A percentile compares a stretch with the other conserved stretches of the same genome.
Evolutionary conservation across 2,888 invertebrate species (phyloP).

Genomic region (Polydrusus cervinus): DNA sequence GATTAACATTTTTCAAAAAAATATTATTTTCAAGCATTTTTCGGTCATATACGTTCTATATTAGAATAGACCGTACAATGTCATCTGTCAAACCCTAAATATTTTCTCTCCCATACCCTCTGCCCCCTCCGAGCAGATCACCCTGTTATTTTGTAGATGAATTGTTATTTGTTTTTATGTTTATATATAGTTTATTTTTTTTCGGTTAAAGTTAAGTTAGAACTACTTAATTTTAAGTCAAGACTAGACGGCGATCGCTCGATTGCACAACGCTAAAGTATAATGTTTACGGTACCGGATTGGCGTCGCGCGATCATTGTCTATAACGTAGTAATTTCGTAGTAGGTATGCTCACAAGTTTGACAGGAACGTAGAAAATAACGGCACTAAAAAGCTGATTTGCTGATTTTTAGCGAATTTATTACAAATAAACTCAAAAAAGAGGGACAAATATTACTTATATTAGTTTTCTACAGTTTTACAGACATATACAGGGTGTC

Average conservation of each 20-base stretch:
- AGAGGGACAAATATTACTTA: neutral
- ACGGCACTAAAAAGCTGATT: conserved; percentile 44
- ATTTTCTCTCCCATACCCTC: conserved; percentile 30
- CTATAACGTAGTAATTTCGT: conserved; percentile 62
- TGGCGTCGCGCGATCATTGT: conserved; percentile 23
- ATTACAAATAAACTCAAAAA: conserved; percentile 10
- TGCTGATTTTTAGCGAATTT: conserved; percentile 19
- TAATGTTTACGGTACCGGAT: conserved; percentile 37
- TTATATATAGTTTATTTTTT: conserved; percentile 73
- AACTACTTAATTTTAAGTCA: conserved; percentile 59
- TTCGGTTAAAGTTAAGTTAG: conserved; percentile 69
- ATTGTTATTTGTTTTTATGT: conserved; percentile 73
- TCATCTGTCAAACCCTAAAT: conserved; percentile 32
- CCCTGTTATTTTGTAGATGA: conserved; percentile 69
- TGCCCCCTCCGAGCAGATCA: conserved; percentile 61
- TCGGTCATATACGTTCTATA: conserved; percentile 63
- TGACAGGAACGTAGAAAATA: conserved; percentile 57
- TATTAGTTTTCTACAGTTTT: conserved; percentile 6
- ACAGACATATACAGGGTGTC: too few species aligned
- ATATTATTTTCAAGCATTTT: conserved; percentile 38
- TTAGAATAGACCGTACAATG: conserved; percentile 61
- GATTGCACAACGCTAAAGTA: conserved; percentile 2
- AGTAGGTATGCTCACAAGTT: conserved; percentile 66
- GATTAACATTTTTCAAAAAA: conserved; percentile 7
- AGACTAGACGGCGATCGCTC: conserved; percentile 33